A percentile compares a stretch with the other conserved stretches of the same genome.
These are phyloP conservation scores for Indicator indicator DNA, from an alignment of 2,113 vertebrate genomes.

Conservation along the genomic window DNA sequence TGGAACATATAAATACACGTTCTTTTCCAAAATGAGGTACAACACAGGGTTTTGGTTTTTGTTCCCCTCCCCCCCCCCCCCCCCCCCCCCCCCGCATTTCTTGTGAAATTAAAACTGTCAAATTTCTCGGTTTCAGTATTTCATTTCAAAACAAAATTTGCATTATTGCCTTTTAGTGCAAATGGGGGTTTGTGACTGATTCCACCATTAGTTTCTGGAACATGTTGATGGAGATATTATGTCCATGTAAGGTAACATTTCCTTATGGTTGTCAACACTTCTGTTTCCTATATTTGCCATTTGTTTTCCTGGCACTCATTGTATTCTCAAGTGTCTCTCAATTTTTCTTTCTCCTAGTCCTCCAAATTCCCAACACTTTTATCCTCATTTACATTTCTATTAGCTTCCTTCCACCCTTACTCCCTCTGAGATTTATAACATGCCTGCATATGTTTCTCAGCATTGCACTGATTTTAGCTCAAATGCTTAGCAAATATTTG, in stretches of 20 bases:
- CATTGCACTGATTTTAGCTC: neutral
- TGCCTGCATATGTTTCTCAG: neutral
- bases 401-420: neutral
- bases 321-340: neutral
- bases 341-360: neutral
- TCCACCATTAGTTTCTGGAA: neutral
- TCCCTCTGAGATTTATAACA: neutral
- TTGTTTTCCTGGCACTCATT: neutral
- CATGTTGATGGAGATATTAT: neutral
- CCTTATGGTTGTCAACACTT: neutral
- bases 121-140: neutral
- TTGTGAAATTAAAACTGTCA: neutral
- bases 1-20: neutral
- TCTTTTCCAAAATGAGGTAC: neutral
- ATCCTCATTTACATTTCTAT: neutral
- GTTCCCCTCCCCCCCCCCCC: too few relatives aligned
- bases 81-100: too few relatives aligned
- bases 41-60: accelerated
- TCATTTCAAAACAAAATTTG: neutral
- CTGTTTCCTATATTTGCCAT: neutral
- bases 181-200: neutral
- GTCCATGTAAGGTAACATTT: neutral
- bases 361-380: neutral
- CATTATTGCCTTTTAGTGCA: neutral
- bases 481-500: neutral